Conservation (phyloP, 2,113 vertebrate genomes). For the Lepidiolamprologus cunningtoni region DNA sequence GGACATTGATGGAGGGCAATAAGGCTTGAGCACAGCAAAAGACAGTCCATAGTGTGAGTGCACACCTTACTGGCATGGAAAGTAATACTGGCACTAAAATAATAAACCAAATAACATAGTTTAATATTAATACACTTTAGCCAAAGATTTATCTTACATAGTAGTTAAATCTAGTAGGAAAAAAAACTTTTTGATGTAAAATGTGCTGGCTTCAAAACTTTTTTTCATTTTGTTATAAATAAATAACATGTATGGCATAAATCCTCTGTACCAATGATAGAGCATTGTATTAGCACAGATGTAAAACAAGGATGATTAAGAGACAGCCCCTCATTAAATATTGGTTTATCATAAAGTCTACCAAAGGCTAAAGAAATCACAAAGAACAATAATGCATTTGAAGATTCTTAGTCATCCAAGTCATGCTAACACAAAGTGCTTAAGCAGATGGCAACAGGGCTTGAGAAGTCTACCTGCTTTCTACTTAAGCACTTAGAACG, state of each 20-base stretch:
- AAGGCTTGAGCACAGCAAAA: background rate
- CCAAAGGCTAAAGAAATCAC: background rate
- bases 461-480: background rate
- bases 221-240: background rate
- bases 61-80: background rate
- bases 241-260: background rate
- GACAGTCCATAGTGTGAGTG: background rate
- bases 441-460: background rate
- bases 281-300: background rate
- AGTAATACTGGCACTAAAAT: background rate
- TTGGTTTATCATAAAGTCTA: background rate
- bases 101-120: background rate
- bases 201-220: background rate
- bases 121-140: background rate
- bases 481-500: background rate
- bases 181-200: background rate
- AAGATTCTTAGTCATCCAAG: background rate
- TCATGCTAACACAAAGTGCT: background rate
- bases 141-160: background rate
- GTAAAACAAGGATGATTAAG: background rate
- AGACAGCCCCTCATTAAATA: background rate
- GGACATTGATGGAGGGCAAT: background rate
- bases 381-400: background rate
- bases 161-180: background rate
- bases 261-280: background rate